A percentile compares a stretch with the other conserved stretches of the same genome.
Conservation (phyloP, 2,113 vertebrate species). For the Megaptera novaeangliae region DNA sequence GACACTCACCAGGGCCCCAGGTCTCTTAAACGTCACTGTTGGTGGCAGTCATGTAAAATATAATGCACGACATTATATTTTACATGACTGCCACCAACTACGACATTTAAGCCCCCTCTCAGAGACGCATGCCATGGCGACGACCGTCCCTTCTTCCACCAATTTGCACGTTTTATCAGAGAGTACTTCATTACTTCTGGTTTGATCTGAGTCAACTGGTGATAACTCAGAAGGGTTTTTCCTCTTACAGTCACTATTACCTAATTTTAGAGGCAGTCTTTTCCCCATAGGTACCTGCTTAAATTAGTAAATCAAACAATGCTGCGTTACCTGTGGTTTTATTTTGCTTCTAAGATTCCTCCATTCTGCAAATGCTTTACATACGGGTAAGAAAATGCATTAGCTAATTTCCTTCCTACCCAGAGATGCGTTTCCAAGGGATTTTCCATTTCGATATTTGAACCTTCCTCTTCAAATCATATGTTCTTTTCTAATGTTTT, state of each 20-base stretch:
- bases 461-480: not conserved
- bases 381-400: not conserved
- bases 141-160: not conserved
- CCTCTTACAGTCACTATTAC: too few species aligned
- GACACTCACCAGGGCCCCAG: not conserved
- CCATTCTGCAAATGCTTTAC: not conserved
- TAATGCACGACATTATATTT: accelerated
- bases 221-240: not conserved
- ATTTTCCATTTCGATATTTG: not conserved
- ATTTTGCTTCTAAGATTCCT: not conserved
- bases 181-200: not conserved
- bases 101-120: not conserved
- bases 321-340: not conserved
- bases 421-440: accelerated
- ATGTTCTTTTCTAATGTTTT: not conserved
- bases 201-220: not conserved
- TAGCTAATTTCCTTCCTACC: not conserved
- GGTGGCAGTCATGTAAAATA: too few species aligned
- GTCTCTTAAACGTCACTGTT: too few species aligned
- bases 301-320: not conserved
- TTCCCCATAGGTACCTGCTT: not conserved
- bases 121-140: accelerated
- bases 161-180: not conserved
- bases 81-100: too few species aligned
- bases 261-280: not conserved